phyloP scores from a whole-genome alignment of 2,113 vertebrate species.

The Salvelinus alpinus region DNA sequence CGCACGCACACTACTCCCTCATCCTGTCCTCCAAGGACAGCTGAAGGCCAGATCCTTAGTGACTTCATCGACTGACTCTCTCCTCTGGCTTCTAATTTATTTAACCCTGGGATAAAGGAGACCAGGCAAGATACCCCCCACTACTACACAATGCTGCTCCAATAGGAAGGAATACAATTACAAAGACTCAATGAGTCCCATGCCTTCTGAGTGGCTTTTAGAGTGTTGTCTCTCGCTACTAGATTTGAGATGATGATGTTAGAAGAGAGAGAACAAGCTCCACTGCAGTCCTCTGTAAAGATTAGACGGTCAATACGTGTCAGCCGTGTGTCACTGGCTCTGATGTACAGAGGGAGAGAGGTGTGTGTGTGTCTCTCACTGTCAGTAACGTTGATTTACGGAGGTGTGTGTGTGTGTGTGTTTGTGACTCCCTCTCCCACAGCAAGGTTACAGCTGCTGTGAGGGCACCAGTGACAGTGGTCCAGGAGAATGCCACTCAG shows the following conservation, averaged over 20 bases:
- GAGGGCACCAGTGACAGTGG: slow-evolving; percentile 55
- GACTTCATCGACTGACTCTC: slow-evolving; percentile 64
- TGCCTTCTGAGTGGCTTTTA: background rate
- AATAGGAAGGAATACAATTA: too few species aligned
- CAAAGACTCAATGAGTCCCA: background rate
- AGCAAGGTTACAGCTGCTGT: slow-evolving; percentile 56
- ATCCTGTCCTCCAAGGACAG: slow-evolving; percentile 70
- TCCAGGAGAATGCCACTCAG: slow-evolving; percentile 60
- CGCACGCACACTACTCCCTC: slow-evolving; percentile 3
- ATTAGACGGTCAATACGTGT: slow-evolving; percentile 67
- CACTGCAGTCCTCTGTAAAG: slow-evolving; percentile 35
- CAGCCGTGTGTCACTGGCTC: slow-evolving; percentile 52
- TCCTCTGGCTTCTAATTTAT: slow-evolving; percentile 59
- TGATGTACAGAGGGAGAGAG: slow-evolving; percentile 44
- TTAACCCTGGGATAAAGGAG: slow-evolving; percentile 41
- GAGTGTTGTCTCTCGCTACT: slow-evolving; percentile 16
- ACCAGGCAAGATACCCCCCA: background rate
- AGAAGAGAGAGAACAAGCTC: background rate
- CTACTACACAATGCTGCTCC: too few species aligned
- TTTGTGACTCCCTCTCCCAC: slow-evolving; percentile 48
- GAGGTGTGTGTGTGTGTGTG: slow-evolving; percentile 1
- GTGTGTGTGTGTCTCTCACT: background rate
- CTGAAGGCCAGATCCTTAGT: slow-evolving; percentile 63
- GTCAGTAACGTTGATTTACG: too few species aligned
- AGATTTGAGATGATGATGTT: slow-evolving; percentile 26